Conservation (phyloP, 1,140 invertebrate species). For the Agrypnia vestita region DNA sequence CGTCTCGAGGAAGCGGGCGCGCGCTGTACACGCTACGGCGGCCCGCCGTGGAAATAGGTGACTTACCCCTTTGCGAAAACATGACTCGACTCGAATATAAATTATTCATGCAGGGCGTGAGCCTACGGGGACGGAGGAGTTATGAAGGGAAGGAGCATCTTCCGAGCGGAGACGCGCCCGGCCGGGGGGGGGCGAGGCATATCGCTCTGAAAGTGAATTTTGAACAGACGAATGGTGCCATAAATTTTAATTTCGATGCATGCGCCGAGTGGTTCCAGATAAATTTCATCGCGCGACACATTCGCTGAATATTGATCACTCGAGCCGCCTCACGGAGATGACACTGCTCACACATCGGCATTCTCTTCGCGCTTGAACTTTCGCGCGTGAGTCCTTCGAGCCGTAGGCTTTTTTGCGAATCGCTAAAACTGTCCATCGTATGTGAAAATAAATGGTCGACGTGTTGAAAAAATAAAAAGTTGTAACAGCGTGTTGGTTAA, state of each 20-base stretch:
- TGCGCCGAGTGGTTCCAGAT: constrained; percentile 42
- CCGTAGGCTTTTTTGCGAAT: no score
- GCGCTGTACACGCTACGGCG: background rate
- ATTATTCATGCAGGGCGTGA: constrained; percentile 57
- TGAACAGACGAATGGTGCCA: constrained; percentile 54
- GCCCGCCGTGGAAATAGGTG: constrained; percentile 49
- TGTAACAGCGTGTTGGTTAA: no score
- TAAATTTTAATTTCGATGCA: constrained; percentile 59
- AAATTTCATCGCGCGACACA: constrained; percentile 52
- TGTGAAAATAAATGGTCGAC: no score
- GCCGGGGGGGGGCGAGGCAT: background rate
- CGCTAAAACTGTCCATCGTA: no score
- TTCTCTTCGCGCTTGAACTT: no score
- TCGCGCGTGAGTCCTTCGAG: no score
- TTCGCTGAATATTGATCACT: constrained; percentile 49
- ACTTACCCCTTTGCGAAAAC: constrained; percentile 59
- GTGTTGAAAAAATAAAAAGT: no score
- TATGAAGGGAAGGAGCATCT: constrained; percentile 34
- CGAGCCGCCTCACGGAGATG: background rate
- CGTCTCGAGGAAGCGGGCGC: constrained; percentile 34
- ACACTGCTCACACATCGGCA: no score
- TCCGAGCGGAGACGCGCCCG: background rate
- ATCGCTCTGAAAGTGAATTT: constrained; percentile 57
- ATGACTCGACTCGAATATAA: constrained; percentile 55
- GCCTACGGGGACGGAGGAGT: constrained; percentile 39